Conservation (phyloP, 2,113 vertebrate species). For the Hemiscyllium ocellatum region DNA sequence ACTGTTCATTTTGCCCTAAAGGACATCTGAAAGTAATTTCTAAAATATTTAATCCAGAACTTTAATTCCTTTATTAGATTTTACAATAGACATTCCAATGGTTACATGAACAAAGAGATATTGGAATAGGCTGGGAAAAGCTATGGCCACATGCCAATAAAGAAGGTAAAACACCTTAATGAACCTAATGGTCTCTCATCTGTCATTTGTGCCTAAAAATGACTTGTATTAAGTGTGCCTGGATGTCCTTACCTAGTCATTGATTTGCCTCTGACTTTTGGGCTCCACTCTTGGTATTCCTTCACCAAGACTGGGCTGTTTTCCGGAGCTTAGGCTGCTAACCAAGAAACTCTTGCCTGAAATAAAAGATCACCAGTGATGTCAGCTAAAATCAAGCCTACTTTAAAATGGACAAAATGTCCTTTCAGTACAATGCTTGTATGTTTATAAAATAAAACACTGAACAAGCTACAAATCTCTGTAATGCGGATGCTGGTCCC, state of each 20-base stretch:
- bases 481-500: neutral
- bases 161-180: neutral
- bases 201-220: neutral
- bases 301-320: neutral
- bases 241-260: neutral
- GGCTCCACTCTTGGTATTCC: neutral
- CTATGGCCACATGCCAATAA: neutral
- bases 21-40: neutral
- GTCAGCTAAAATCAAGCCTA: neutral
- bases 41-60: neutral
- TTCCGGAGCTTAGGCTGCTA: neutral
- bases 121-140: neutral
- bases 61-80: neutral
- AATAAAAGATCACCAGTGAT: neutral
- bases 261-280: slow-evolving; percentile 8
- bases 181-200: neutral
- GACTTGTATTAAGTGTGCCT: neutral
- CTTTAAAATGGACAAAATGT: neutral
- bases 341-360: neutral
- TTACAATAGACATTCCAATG: neutral
- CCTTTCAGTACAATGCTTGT: neutral
- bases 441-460: neutral
- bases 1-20: neutral
- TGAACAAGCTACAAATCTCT: neutral
- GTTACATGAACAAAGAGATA: neutral